phyloP scores from a whole-genome alignment of 2,888 invertebrate species.

The Margaritifera margaritifera region DNA sequence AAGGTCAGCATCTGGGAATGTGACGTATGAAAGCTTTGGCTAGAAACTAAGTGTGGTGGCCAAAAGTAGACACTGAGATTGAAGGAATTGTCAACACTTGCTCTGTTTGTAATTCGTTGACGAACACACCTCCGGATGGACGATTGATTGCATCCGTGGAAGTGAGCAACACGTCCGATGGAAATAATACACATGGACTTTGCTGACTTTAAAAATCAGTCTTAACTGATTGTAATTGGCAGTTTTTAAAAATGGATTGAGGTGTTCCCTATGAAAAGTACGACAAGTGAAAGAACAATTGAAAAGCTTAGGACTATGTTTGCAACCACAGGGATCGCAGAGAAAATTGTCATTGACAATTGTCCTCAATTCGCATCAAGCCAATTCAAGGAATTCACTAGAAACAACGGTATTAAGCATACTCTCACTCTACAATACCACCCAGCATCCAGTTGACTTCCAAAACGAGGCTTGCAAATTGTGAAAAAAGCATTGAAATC shows the following conservation, averaged over 20 bases:
- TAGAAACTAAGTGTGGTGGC: constrained; percentile 25
- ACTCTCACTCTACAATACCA: too few species aligned
- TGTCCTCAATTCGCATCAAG: constrained; percentile 5
- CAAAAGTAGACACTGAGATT: constrained; percentile 16
- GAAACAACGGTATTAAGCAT: neutral
- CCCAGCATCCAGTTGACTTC: too few species aligned
- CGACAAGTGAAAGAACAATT: too few species aligned
- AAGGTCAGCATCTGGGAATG: too few species aligned
- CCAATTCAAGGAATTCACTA: neutral
- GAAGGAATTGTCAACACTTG: constrained; percentile 14
- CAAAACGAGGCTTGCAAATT: too few species aligned
- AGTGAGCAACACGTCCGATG: neutral
- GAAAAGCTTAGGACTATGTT: neutral
- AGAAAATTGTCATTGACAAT: constrained; percentile 9
- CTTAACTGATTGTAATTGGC: too few species aligned
- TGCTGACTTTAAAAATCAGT: too few species aligned
- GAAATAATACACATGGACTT: too few species aligned
- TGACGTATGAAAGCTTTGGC: constrained; percentile 6
- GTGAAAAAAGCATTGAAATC: too few species aligned
- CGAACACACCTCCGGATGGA: constrained; percentile 10
- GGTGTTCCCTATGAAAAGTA: too few species aligned
- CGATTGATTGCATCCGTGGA: constrained; percentile 29
- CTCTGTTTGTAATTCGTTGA: constrained; percentile 17
- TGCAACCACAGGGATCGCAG: constrained; percentile 9
- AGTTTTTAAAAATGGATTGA: too few species aligned